Evolutionary conservation across 2,113 vertebrate genomes (phyloP).

Genomic region (Damaliscus lunatus): DNA sequence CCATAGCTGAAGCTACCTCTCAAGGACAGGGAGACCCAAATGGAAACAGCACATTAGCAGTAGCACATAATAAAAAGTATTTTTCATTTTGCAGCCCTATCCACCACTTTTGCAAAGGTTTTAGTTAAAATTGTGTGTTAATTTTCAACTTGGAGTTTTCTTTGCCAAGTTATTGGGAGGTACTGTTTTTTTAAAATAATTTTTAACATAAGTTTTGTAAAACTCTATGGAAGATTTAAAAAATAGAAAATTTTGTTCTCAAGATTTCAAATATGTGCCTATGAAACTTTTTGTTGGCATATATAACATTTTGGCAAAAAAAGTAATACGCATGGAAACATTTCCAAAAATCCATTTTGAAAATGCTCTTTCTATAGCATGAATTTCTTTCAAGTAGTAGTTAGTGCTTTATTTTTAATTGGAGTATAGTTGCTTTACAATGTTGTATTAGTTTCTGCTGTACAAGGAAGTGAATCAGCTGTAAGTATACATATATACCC

Average conservation of each 20-base stretch:
- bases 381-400: not conserved
- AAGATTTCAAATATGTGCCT: not conserved
- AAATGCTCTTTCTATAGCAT: not conserved
- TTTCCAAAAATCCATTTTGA: constrained; percentile 15
- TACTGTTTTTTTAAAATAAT: not conserved
- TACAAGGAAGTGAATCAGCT: not conserved
- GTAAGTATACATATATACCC: not conserved
- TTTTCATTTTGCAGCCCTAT: not conserved
- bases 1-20: not conserved
- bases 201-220: not conserved
- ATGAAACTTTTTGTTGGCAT: not conserved
- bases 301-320: not conserved
- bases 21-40: not conserved
- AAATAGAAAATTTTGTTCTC: not conserved
- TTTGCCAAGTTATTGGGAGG: not conserved
- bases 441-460: not conserved
- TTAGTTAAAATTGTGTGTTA: not conserved
- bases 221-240: constrained; percentile 17
- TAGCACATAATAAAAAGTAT: not conserved
- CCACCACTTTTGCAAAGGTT: not conserved
- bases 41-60: not conserved
- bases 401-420: not conserved
- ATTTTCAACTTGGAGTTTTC: constrained; percentile 18
- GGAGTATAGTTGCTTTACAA: not conserved
- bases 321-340: not conserved